Conservation (phyloP, 2,113 vertebrate genomes). For the Choloepus hoffmanni region DNA sequence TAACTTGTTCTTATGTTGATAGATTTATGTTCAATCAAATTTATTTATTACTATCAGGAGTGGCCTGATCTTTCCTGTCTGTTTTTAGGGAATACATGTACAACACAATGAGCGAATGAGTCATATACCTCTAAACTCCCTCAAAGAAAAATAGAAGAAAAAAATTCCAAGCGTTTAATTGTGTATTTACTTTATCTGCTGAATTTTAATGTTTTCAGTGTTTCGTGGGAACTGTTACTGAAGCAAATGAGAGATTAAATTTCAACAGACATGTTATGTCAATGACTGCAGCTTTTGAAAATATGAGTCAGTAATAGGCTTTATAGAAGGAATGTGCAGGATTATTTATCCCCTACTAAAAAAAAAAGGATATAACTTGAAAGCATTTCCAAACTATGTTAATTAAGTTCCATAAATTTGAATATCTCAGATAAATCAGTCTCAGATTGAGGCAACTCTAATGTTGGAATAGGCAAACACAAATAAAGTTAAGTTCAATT, state of each 20-base stretch:
- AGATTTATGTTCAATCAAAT: background rate
- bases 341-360: background rate
- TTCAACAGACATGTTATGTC: background rate
- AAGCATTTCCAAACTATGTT: background rate
- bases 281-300: background rate
- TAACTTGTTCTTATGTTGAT: background rate
- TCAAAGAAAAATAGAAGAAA: background rate
- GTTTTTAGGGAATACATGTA: background rate
- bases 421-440: background rate
- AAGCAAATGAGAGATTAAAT: background rate
- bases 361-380: background rate
- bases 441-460: background rate
- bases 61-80: background rate
- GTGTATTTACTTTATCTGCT: background rate
- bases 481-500: background rate
- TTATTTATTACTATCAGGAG: background rate
- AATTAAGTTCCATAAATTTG: background rate
- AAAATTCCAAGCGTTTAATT: background rate
- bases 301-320: background rate
- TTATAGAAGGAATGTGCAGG: background rate
- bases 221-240: background rate
- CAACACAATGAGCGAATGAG: background rate
- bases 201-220: background rate
- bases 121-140: accelerated
- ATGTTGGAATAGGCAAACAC: background rate